Evolutionary conservation across 2,888 invertebrate genomes (phyloP), one percentile per base, ranked within the genome.

Genomic region (Yponomeuta malinellus): DNA sequence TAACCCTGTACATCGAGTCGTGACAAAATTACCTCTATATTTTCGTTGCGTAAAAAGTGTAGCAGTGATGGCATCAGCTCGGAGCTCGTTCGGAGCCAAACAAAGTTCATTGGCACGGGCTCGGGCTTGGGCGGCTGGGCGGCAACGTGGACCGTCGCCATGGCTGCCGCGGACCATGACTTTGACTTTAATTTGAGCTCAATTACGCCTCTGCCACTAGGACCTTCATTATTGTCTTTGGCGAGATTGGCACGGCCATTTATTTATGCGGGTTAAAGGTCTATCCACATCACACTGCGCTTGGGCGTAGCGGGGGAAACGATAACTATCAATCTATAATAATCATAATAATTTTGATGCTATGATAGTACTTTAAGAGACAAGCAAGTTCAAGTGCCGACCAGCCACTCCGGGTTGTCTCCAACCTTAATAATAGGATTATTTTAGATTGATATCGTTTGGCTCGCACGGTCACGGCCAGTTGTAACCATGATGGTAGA

Each of bases 81-180:
- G 12, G 52, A 69, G 52, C 69, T 69, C 52, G 63, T 15, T 29
- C 9, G 63, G 33, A 70, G 81, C 81, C 83, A 83, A 84, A 79
- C 78, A 76, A 85, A 88, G 89, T 89, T 90, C 89, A 89, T 87
- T 89, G 88, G 89, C 89, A 86, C 86, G 81, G 77, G 82, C 83
- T 83, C 76, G 80, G 81, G 78, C 81, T 85, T 82, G 76, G 80
- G 81, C 78, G 23, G 23, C 76, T 78, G 72, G 73, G 75, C 74
- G 77, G 77, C 74, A 78, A 77, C 81, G 78, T 77, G 76, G 52
- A 48, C 52, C 29, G 80, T 82, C 81, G 81, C 82, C 80, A 85
- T 86, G 81, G 77, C 80, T 81, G 81, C 79, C 76, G 76, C 78
- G 76, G 79, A 81, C 81, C 83, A 83, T 84, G 85, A 84, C 83